phyloP scores from a whole-genome alignment of 2,888 invertebrate species.

The Eristalis tenax region DNA sequence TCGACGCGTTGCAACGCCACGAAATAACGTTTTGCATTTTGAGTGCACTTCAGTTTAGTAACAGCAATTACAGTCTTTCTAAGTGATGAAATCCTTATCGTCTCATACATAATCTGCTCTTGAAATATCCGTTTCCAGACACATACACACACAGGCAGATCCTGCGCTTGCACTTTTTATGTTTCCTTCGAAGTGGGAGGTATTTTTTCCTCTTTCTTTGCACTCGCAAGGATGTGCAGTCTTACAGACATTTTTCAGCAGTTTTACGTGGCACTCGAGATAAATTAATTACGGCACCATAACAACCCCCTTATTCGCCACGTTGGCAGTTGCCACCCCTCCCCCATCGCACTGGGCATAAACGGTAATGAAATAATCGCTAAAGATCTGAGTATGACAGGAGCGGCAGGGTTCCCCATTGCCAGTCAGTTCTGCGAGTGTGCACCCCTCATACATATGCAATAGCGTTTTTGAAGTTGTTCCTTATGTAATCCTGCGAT shows the following conservation, averaged over 20 bases:
- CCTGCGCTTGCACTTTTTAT: slow-evolving; percentile 65
- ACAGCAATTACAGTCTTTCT: slow-evolving; percentile 59
- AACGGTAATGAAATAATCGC: slow-evolving; percentile 69
- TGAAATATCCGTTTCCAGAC: slow-evolving; percentile 37
- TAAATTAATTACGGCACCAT: slow-evolving; percentile 66
- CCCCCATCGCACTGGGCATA: slow-evolving; percentile 32
- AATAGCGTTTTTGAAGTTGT: slow-evolving; percentile 56
- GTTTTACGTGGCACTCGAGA: slow-evolving; percentile 55
- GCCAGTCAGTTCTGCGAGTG: background rate
- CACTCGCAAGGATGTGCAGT: slow-evolving; percentile 18
- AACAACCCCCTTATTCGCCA: background rate
- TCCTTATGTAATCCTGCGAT: slow-evolving; percentile 43
- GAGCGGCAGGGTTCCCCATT: slow-evolving; percentile 11
- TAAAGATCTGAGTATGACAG: slow-evolving; percentile 53
- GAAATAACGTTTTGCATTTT: slow-evolving; percentile 27
- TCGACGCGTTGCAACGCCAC: background rate
- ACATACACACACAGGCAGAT: slow-evolving; percentile 12
- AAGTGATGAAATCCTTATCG: slow-evolving; percentile 40
- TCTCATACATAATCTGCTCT: slow-evolving; percentile 59
- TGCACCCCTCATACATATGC: slow-evolving; percentile 49
- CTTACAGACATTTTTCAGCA: slow-evolving; percentile 58
- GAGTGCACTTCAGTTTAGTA: slow-evolving; percentile 45
- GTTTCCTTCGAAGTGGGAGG: slow-evolving; percentile 18
- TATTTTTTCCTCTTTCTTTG: slow-evolving; percentile 8
- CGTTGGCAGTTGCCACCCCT: background rate